Conservation (phyloP, 2,113 vertebrate genomes). For the Phyllopteryx taeniolatus region DNA sequence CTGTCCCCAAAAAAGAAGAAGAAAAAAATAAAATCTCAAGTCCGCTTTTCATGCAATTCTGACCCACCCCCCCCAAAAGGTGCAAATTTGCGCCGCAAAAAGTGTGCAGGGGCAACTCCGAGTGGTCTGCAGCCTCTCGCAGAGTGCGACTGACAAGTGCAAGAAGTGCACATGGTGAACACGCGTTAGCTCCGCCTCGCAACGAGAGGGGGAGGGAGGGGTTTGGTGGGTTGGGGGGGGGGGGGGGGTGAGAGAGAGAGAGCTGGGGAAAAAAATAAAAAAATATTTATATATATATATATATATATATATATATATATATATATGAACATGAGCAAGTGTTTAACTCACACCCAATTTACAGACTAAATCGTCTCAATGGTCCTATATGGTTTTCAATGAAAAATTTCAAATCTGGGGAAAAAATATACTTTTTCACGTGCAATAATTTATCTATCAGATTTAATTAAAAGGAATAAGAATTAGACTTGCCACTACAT, state of each 20-base stretch:
- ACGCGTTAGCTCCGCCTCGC: constrained; percentile 63
- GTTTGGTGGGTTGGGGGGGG: constrained; percentile 6
- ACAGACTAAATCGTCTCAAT: constrained; percentile 8
- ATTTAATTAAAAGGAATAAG: neutral
- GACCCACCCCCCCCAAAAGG: neutral
- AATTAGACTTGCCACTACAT: neutral
- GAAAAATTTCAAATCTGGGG: too few relatives aligned
- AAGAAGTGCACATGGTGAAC: constrained; percentile 49
- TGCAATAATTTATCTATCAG: too few relatives aligned
- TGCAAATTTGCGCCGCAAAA: neutral
- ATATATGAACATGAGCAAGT: constrained; percentile 41
- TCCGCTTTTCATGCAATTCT: neutral
- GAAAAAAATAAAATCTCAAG: constrained; percentile 15
- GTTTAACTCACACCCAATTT: constrained; percentile 22
- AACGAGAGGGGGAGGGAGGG: constrained; percentile 8
- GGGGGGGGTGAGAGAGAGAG: constrained; percentile 6
- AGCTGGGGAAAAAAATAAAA: constrained; percentile 4
- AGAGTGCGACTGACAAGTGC: constrained; percentile 64
- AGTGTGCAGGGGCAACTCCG: neutral
- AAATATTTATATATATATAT: too few relatives aligned
- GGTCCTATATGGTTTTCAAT: too few relatives aligned
- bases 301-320: neutral
- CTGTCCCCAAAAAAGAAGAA: constrained; percentile 9
- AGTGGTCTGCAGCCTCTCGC: constrained; percentile 16
- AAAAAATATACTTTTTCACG: too few relatives aligned